These are phyloP conservation scores for Tiliacea citrago DNA, from an alignment of 2,888 invertebrate species.

Conservation along the genomic window DNA sequence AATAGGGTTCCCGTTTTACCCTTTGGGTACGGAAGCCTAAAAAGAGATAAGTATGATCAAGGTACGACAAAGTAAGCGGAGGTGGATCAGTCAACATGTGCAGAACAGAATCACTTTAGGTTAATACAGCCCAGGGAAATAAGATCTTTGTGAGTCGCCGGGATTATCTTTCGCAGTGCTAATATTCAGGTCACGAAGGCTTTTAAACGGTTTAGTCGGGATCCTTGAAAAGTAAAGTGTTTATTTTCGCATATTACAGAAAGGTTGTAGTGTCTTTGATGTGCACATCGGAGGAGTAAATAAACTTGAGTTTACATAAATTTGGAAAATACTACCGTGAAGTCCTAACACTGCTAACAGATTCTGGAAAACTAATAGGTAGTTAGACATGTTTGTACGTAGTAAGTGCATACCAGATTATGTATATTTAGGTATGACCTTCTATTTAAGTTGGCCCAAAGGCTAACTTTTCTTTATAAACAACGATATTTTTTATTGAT, in stretches of 20 bases:
- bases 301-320: neutral
- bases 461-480: neutral
- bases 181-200: conserved; percentile 23
- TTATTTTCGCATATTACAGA: neutral
- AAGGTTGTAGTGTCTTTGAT: neutral
- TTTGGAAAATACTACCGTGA: conserved; percentile 10
- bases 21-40: too few relatives aligned
- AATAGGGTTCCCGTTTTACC: too few relatives aligned
- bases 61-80: neutral
- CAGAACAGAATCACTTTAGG: neutral
- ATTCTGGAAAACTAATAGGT: neutral
- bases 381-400: neutral
- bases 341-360: neutral
- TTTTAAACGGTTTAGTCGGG: neutral
- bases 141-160: neutral
- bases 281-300: neutral
- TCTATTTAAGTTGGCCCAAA: neutral
- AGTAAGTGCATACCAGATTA: too few relatives aligned
- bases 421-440: neutral
- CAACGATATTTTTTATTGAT: neutral
- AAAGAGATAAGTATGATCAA: neutral
- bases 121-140: neutral
- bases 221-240: conserved; percentile 18
- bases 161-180: conserved; percentile 10
- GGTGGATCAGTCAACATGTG: neutral